Percentiles rank a stretch among this genome's conserved stretches.
Evolutionary conservation across 2,797 vertebrate species (phyloP).

Genomic region (Tolypeutes matacus): DNA sequence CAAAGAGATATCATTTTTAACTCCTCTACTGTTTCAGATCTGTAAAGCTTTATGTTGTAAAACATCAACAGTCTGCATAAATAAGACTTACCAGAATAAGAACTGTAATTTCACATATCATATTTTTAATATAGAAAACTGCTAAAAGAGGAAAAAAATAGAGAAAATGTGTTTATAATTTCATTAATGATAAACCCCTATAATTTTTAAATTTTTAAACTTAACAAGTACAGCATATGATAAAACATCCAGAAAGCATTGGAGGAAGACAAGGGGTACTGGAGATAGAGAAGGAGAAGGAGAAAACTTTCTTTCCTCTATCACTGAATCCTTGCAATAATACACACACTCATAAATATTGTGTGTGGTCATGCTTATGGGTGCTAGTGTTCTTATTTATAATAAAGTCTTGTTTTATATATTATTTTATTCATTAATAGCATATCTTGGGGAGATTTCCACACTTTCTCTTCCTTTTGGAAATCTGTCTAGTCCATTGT

Average conservation of each 20-base stretch:
- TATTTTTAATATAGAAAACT: constrained; percentile 3
- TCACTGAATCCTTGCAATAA: background rate
- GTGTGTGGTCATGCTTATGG: background rate
- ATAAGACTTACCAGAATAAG: background rate
- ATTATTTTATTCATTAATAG: background rate
- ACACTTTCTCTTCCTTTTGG: background rate
- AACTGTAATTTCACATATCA: background rate
- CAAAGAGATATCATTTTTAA: background rate
- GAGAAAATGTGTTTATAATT: too few relatives aligned
- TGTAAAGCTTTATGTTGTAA: background rate
- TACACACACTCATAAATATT: background rate
- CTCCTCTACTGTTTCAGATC: background rate
- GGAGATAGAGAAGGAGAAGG: fast-evolving
- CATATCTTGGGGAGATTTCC: background rate
- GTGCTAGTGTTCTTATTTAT: background rate
- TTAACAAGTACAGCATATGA: too few relatives aligned
- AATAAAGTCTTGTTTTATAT: background rate
- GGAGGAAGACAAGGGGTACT: background rate
- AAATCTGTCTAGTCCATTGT: background rate
- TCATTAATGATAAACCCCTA: background rate
- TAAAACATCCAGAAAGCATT: background rate
- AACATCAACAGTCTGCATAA: background rate
- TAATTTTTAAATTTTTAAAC: background rate
- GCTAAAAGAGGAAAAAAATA: background rate
- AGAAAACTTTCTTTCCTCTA: background rate